Conservation (phyloP, 1,140 invertebrate genomes). For the Anadara kagoshimensis region DNA sequence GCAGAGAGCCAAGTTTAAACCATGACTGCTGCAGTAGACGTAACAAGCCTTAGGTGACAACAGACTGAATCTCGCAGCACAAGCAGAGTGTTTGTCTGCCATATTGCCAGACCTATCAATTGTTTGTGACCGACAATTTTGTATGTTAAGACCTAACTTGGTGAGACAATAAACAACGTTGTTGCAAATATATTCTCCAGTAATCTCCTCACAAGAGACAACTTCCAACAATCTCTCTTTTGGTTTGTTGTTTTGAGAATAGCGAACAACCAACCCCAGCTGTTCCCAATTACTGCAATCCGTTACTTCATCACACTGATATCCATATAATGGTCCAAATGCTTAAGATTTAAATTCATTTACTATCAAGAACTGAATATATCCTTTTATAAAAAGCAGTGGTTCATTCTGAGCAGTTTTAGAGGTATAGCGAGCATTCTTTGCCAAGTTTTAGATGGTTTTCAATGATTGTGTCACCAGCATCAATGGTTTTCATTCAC, state of each 20-base stretch:
- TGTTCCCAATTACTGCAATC: slow-evolving; percentile 44
- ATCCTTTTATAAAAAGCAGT: too few relatives aligned
- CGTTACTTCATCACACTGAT: slow-evolving; percentile 38
- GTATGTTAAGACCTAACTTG: background rate
- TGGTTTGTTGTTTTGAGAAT: too few relatives aligned
- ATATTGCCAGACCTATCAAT: slow-evolving; percentile 43
- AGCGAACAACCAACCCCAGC: slow-evolving; percentile 35
- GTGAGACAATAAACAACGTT: slow-evolving; percentile 28
- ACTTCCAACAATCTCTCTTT: slow-evolving; percentile 38
- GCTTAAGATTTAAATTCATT: slow-evolving; percentile 30
- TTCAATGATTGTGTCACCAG: slow-evolving; percentile 23
- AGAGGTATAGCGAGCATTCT: too few relatives aligned
- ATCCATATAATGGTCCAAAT: slow-evolving; percentile 34
- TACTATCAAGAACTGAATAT: too few relatives aligned
- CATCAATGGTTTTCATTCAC: too few relatives aligned
- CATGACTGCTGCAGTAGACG: slow-evolving; percentile 34
- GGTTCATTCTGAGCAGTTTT: too few relatives aligned
- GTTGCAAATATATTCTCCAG: slow-evolving; percentile 32
- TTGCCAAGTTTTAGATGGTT: slow-evolving; percentile 38
- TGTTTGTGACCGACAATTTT: too few relatives aligned
- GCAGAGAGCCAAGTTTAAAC: slow-evolving; percentile 37
- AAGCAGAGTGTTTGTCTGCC: slow-evolving; percentile 32
- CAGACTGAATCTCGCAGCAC: slow-evolving; percentile 19
- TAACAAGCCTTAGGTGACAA: slow-evolving; percentile 31
- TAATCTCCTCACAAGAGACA: slow-evolving; percentile 31